Evolutionary conservation across 1,140 invertebrate species (phyloP).

Genomic region (Drosophila paulistorum): DNA sequence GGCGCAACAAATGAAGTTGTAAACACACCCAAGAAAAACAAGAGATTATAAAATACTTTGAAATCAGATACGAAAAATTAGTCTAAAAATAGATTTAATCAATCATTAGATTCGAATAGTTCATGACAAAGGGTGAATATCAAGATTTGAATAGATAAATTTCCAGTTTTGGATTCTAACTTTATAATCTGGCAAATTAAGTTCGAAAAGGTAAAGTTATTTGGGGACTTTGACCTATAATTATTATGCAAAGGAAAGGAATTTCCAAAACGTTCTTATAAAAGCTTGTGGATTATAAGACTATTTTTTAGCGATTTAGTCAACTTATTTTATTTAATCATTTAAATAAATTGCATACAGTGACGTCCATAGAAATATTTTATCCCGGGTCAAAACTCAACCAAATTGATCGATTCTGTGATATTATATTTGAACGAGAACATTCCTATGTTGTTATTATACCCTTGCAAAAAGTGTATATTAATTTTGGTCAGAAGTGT

Average conservation of each 20-base stretch:
- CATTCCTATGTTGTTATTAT: no score
- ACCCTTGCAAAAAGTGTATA: no score
- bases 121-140: not conserved
- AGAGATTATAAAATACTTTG: not conserved
- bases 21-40: constrained; percentile 4
- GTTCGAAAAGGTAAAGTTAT: not conserved
- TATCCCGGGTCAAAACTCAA: no score
- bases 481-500: no score
- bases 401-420: no score
- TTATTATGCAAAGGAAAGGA: not conserved
- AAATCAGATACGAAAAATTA: not conserved
- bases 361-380: no score
- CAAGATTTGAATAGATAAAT: not conserved
- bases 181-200: not conserved
- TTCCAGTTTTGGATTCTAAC: not conserved
- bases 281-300: not conserved
- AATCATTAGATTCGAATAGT: not conserved
- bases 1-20: not conserved
- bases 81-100: not conserved
- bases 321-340: no score
- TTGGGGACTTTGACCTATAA: not conserved
- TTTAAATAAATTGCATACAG: no score
- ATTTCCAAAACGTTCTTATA: no score
- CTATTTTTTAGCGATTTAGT: not conserved
- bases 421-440: no score